Percentiles rank a stretch among this genome's conserved stretches.
Conservation (phyloP, 2,113 vertebrate species). For the Delphinus delphis region DNA sequence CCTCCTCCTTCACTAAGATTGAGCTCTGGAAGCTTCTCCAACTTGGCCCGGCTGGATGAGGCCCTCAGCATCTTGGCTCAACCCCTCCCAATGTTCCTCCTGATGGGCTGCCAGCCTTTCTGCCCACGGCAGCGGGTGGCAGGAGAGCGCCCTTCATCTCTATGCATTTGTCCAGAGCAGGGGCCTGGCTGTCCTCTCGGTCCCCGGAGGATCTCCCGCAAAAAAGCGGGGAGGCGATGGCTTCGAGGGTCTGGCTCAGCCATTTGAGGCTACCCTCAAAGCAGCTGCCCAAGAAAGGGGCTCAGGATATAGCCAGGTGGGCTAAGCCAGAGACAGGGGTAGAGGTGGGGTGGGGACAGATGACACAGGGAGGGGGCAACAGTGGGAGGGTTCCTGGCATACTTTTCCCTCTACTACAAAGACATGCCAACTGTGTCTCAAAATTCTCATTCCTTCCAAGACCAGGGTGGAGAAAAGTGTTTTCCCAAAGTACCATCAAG, state of each 20-base stretch:
- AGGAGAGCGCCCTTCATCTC: not conserved
- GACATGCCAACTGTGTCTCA: not conserved
- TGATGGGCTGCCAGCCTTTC: rapidly evolving
- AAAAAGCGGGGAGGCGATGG: rapidly evolving
- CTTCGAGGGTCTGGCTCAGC: not conserved
- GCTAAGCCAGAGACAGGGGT: not conserved
- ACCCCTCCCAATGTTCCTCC: no score
- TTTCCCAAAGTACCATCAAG: not conserved
- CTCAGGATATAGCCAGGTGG: not conserved
- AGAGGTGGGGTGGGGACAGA: not conserved
- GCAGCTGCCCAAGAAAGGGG: not conserved
- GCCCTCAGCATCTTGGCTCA: not conserved
- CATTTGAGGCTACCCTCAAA: not conserved
- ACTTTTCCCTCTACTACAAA: no score
- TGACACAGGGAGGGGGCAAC: not conserved
- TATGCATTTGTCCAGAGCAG: not conserved
- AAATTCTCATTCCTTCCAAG: not conserved
- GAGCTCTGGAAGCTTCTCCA: not conserved
- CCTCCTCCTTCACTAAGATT: not conserved
- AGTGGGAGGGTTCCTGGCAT: not conserved
- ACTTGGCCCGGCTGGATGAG: rapidly evolving
- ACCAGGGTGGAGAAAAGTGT: not conserved
- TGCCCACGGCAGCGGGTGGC: rapidly evolving
- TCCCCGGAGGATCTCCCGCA: rapidly evolving
- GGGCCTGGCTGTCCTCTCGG: not conserved